These are phyloP conservation scores for Aethes cnicana DNA, from an alignment of 2,888 invertebrate species.

Conservation along the genomic window DNA sequence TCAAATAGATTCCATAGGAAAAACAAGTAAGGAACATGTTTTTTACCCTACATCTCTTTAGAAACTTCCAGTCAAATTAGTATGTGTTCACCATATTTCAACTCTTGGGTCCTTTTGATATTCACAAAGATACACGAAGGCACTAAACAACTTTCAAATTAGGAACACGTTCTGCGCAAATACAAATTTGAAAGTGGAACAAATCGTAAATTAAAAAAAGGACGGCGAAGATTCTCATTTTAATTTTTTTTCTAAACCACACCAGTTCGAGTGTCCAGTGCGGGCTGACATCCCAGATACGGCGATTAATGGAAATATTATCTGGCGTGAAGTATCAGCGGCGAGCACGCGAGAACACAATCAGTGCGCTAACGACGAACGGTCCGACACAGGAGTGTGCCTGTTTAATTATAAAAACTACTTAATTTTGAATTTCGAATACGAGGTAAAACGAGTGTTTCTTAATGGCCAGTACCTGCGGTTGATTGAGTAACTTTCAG, in stretches of 20 bases:
- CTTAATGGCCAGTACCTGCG: slow-evolving; percentile 10
- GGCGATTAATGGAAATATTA: slow-evolving; percentile 54
- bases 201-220: not conserved
- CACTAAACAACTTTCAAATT: too few relatives aligned
- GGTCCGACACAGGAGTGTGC: slow-evolving; percentile 16
- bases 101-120: too few relatives aligned
- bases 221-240: not conserved
- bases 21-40: too few relatives aligned
- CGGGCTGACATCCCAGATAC: slow-evolving; percentile 46
- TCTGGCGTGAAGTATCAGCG: slow-evolving; percentile 47
- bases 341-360: slow-evolving; percentile 49
- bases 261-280: slow-evolving; percentile 18
- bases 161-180: too few relatives aligned
- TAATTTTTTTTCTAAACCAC: not conserved
- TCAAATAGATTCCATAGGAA: too few relatives aligned
- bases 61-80: too few relatives aligned
- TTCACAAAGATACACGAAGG: too few relatives aligned
- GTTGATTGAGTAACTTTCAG: slow-evolving; percentile 9
- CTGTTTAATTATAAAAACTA: slow-evolving; percentile 28
- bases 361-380: slow-evolving; percentile 37
- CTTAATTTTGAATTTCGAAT: slow-evolving; percentile 26
- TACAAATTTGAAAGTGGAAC: too few relatives aligned
- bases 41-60: too few relatives aligned
- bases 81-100: too few relatives aligned
- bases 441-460: not conserved